A percentile compares a stretch with the other conserved stretches of the same genome.
These are phyloP conservation scores for Aporophyla nigra DNA, from an alignment of 2,888 invertebrate genomes.

Conservation along the genomic window DNA sequence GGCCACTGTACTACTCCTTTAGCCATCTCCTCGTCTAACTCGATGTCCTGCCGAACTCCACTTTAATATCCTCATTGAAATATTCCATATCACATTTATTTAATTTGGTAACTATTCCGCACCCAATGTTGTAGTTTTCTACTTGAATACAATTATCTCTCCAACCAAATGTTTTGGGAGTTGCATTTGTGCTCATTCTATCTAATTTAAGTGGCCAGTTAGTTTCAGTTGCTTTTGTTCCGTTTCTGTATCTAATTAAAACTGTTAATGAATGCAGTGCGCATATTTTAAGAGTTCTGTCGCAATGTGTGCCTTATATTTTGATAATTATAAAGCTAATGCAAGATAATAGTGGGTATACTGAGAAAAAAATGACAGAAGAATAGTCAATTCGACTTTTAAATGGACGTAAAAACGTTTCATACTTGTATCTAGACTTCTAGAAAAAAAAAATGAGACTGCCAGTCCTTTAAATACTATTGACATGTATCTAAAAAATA, in stretches of 20 bases:
- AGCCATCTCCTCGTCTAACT: too few relatives aligned
- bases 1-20: too few relatives aligned
- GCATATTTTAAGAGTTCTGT: background rate
- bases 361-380: background rate
- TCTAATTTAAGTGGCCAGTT: constrained; percentile 25
- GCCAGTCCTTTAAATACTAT: too few relatives aligned
- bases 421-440: background rate
- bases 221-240: constrained; percentile 24
- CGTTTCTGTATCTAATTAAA: constrained; percentile 27
- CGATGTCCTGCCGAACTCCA: too few relatives aligned
- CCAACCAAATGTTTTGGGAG: constrained; percentile 29
- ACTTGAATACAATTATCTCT: constrained; percentile 19
- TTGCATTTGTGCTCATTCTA: constrained; percentile 22
- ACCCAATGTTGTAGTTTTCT: background rate
- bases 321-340: background rate
- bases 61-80: too few relatives aligned
- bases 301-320: background rate
- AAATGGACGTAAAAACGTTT: background rate
- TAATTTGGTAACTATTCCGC: background rate
- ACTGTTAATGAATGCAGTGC: constrained; percentile 11
- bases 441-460: background rate
- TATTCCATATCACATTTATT: background rate
- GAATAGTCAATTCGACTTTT: background rate
- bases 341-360: background rate
- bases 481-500: too few relatives aligned